Evolutionary conservation across 2,888 invertebrate genomes (phyloP), one percentile per base, ranked within the genome.

Genomic region (Poecilus cupreus): DNA sequence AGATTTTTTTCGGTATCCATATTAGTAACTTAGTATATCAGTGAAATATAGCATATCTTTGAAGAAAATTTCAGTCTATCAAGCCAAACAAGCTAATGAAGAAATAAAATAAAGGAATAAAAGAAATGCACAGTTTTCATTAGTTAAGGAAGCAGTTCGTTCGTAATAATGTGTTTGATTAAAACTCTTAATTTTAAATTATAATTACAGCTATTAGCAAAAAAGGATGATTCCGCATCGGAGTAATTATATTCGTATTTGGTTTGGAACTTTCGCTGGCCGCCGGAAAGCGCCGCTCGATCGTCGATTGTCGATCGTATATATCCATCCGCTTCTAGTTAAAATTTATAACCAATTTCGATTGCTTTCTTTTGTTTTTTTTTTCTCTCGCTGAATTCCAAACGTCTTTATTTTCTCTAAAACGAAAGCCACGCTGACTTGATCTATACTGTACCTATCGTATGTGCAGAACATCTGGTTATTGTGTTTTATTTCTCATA

Each of bases 271-370:
- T 72, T 72, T 46, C 70, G 70, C 68, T n/a, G 64, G 64, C 32
- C 32, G 51, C 57, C 57, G 60, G 60, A 60, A 26, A 60, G 26
- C 20, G 13, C 6, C 24, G n/a, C n/a, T 22, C 60, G 26, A 8
- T 54, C 20, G 54, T 3, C 54, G 54, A 64, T 64, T 64, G 64
- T 64, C 64, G 51, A 51, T 54, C 22, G 32, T 32, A 8, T 32
- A 8, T 49, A 16, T 22, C 16, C 22, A 54, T 54, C 54, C 54
- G 54, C 10, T 54, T 22, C 70, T 70, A 70, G 37, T 70, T 70
- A 70, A 72, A 37, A 72, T 72, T 72, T 72, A 72, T 72, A 46
- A 10, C 20, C 70, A 72, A 72, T 72, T 72, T 26, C 72, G 46
- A 72, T 72, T 26, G 72, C 72, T 43, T 72, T 46, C 72, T 2